Evolutionary conservation across 2,888 invertebrate species (phyloP), one percentile per base, ranked within the genome.

Genomic region (Drosophila putrida): DNA sequence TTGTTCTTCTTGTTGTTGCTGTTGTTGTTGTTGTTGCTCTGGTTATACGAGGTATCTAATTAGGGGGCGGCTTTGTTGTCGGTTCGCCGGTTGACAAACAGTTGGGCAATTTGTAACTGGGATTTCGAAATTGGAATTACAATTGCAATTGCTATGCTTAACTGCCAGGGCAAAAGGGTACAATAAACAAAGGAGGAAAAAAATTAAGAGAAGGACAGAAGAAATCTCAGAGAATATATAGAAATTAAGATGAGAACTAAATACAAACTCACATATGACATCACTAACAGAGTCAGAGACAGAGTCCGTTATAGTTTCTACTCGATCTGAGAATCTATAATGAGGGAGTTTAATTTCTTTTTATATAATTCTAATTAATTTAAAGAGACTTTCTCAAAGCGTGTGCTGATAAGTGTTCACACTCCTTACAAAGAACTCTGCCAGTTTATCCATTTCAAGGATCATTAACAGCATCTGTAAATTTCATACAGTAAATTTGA

Each of bases 1-100:
- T 46, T 57, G 31, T 9, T 44, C 36, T 39, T 15, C 20, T 11
- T 31, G 28, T 46, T 38, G 44, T 8, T 57, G 35, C 43, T 55
- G 10, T 49, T 41, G 11, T 13, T 15, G 43, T 36, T 57, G 13
- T 28, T 46, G 46, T 53, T 51, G 73, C 41, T 59, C 44, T 55
- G 70, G 36, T 38, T 54, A 38, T 53, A 54, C 57, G 59, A 47
- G 47, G 46, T 64, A 59, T 79, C 60, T 86, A 88, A 84, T 84
- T 87, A 83, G 89, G 71, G 88, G 88, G 70, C 80, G 74, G 62
- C 62, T 61, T 73, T 69, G 58, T 84, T 84, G 86, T 85, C 82
- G 88, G 65, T 85, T 61, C 63, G 68, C 38, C 72, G 58, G 68
- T 71, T 82, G 85, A 75, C 86, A 75, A 71, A 79, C 76, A 62